These are phyloP conservation scores for Hephaestus fuliginosus DNA, from an alignment of 2,797 vertebrate genomes.

Conservation along the genomic window DNA sequence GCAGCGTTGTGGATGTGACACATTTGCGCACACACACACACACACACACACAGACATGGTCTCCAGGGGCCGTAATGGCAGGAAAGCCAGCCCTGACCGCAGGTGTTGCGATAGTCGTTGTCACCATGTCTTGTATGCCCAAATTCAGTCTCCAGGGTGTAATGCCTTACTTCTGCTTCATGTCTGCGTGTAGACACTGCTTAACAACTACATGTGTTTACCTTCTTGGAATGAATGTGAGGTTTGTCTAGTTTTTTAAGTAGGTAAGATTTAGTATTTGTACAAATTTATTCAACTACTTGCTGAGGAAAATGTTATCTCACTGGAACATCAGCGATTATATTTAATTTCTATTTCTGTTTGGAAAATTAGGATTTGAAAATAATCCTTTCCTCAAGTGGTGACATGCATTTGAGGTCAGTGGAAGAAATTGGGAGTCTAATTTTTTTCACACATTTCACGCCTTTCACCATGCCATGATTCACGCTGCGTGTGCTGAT, in stretches of 20 bases:
- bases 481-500: constrained; percentile 38
- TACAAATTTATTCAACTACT: not conserved
- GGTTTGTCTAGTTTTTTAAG: not conserved
- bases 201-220: not conserved
- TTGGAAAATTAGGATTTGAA: not conserved
- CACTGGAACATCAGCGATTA: not conserved
- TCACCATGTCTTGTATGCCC: constrained; percentile 54
- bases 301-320: not conserved
- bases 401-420: constrained; percentile 12
- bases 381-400: not conserved
- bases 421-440: constrained; percentile 7
- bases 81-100: constrained; percentile 58
- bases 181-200: not conserved
- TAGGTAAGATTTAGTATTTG: not conserved
- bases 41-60: constrained; percentile 25
- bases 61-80: constrained; percentile 53
- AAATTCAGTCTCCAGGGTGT: constrained; percentile 38
- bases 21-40: constrained; percentile 37
- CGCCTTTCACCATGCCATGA: constrained; percentile 24
- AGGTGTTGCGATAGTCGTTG: constrained; percentile 46
- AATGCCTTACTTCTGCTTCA: constrained; percentile 22
- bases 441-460: constrained; percentile 12
- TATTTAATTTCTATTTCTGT: not conserved
- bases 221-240: not conserved
- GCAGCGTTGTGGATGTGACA: constrained; percentile 68